Evolutionary conservation across 2,888 invertebrate genomes (phyloP).

Genomic region (Margaritifera margaritifera): DNA sequence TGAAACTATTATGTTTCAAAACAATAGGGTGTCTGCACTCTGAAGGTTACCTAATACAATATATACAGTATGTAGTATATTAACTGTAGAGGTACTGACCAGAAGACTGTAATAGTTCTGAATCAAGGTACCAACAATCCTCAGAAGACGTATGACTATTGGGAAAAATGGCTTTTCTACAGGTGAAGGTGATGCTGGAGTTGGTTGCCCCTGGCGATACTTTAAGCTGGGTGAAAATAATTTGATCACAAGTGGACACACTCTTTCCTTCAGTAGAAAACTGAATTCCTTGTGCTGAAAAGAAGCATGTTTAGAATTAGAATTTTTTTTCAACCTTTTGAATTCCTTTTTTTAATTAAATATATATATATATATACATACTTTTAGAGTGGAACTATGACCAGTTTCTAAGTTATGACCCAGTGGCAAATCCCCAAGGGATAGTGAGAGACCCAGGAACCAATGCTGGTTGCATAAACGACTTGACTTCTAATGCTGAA

Average conservation of each 20-base stretch:
- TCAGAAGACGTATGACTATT: constrained; percentile 92
- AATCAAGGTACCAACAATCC: constrained; percentile 93
- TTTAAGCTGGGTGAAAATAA: constrained; percentile 99
- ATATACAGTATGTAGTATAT: too few relatives aligned
- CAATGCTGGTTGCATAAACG: too few relatives aligned
- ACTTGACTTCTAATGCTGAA: too few relatives aligned
- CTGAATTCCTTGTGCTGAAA: constrained; percentile 92
- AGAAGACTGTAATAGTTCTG: constrained; percentile 92
- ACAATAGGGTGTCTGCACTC: too few relatives aligned
- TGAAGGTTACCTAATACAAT: too few relatives aligned
- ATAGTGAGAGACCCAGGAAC: too few relatives aligned
- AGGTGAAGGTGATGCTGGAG: constrained; percentile 63
- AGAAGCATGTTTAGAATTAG: constrained; percentile 6
- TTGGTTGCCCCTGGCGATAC: constrained; percentile 78
- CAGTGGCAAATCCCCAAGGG: too few relatives aligned
- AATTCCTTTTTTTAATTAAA: too few relatives aligned
- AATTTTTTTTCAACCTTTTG: not conserved
- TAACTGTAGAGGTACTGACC: constrained; percentile 76
- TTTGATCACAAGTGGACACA: constrained; percentile 98
- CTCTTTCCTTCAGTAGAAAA: constrained; percentile 94
- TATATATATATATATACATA: too few relatives aligned
- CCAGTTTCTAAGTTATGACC: too few relatives aligned
- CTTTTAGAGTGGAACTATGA: too few relatives aligned
- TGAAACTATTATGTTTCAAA: too few relatives aligned
- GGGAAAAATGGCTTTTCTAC: constrained; percentile 95